Conservation (phyloP, 1,140 invertebrate genomes). For the Drosophila pseudoananassae region DNA sequence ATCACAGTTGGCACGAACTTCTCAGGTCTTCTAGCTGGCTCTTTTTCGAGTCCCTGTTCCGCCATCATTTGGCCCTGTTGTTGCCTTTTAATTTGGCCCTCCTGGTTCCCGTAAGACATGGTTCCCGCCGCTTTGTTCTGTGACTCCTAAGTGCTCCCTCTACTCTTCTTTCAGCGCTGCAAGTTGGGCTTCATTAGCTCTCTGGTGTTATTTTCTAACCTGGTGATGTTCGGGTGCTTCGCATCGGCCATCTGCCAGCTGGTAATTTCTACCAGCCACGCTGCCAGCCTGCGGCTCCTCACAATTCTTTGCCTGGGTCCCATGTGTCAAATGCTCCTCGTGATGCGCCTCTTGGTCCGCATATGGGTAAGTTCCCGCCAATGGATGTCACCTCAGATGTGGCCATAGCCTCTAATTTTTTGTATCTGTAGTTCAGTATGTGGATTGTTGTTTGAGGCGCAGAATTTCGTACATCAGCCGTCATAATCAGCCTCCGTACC, state of each 20-base stretch:
- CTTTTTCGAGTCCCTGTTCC: conserved; percentile 55
- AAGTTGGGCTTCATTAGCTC: conserved; percentile 51
- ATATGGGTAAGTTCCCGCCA: conserved; percentile 47
- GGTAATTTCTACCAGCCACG: conserved; percentile 18
- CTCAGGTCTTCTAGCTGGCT: conserved; percentile 40
- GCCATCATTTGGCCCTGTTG: conserved; percentile 59
- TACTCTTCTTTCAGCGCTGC: conserved; percentile 40
- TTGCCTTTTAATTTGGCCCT: conserved; percentile 51
- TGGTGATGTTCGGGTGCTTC: conserved; percentile 54
- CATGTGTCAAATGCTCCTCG: conserved; percentile 39
- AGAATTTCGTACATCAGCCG: conserved; percentile 19
- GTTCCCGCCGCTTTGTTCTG: not conserved
- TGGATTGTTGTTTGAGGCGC: conserved; percentile 51
- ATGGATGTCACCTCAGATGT: not conserved
- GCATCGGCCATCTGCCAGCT: conserved; percentile 42
- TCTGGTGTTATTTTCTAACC: conserved; percentile 50
- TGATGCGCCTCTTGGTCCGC: conserved; percentile 32
- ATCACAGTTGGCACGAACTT: conserved; percentile 33
- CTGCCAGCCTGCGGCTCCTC: conserved; percentile 25
- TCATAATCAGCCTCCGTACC: conserved; percentile 24
- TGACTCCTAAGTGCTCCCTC: not conserved
- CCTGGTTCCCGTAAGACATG: conserved; percentile 50
- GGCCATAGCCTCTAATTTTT: conserved; percentile 14
- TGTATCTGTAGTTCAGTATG: conserved; percentile 20
- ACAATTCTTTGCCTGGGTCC: conserved; percentile 50